A percentile compares a stretch with the other conserved stretches of the same genome.
phyloP scores from a whole-genome alignment of 2,888 invertebrate genomes.

The Blastobasis lacticolella region DNA sequence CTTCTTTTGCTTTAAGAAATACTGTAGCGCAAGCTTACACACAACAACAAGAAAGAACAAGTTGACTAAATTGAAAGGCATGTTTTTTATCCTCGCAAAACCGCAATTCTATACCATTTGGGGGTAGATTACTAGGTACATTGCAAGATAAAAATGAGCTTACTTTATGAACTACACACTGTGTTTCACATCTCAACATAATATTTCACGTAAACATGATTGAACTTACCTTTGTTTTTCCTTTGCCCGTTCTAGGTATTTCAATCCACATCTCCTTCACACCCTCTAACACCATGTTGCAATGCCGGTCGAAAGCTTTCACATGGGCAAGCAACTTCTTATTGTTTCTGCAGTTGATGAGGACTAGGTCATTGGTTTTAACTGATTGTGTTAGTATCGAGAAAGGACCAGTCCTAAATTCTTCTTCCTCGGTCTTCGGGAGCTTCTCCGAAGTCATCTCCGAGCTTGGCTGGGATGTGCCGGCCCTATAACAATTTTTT shows the following conservation, averaged over 20 bases:
- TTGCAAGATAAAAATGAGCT: too few species aligned
- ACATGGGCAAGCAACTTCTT: slow-evolving; percentile 97
- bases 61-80: too few species aligned
- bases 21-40: too few species aligned
- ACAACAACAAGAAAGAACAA: too few species aligned
- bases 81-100: too few species aligned
- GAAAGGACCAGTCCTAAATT: slow-evolving; percentile 98
- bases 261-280: slow-evolving; percentile 99
- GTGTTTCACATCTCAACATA: too few species aligned
- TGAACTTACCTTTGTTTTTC: slow-evolving; percentile 85
- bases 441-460: slow-evolving; percentile 98
- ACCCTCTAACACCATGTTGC: slow-evolving; percentile 99
- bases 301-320: slow-evolving; percentile 96
- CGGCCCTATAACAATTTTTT: slow-evolving; percentile 55
- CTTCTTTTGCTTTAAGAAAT: too few species aligned
- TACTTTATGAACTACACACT: too few species aligned
- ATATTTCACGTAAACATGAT: too few species aligned
- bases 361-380: slow-evolving; percentile 97
- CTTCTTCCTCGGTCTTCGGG: slow-evolving; percentile 96
- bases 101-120: too few species aligned
- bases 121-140: too few species aligned
- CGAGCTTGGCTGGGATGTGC: slow-evolving; percentile 85
- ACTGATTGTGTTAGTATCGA: slow-evolving; percentile 98
- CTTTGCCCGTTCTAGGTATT: slow-evolving; percentile 96
- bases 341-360: slow-evolving; percentile 99